phyloP scores from a whole-genome alignment of 2,888 invertebrate species.

The Eupithecia inturbata region DNA sequence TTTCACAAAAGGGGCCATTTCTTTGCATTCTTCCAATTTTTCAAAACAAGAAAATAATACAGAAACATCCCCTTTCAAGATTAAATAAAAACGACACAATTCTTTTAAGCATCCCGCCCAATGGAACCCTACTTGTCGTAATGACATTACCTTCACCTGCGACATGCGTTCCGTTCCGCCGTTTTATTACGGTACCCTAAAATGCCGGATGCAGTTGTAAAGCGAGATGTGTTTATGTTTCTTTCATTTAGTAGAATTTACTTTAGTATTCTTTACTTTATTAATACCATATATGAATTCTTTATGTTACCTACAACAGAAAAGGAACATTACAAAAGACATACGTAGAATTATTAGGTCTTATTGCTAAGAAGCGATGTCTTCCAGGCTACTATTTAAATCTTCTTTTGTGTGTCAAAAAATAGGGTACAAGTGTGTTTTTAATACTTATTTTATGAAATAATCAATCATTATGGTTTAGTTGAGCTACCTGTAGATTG shows the following conservation, averaged over 20 bases:
- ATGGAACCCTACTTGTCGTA: constrained; percentile 38
- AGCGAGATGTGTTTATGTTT: constrained; percentile 17
- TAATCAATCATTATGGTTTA: too few species aligned
- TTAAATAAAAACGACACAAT: constrained; percentile 43
- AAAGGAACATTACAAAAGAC: neutral
- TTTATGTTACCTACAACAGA: neutral
- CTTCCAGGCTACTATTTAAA: neutral
- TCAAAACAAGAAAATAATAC: constrained; percentile 6
- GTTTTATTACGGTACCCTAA: constrained; percentile 38
- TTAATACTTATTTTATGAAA: neutral
- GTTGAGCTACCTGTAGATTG: too few species aligned
- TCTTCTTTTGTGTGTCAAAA: neutral
- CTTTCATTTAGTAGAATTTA: neutral
- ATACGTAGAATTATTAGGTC: too few species aligned
- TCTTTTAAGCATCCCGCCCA: constrained; percentile 32
- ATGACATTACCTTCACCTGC: constrained; percentile 44
- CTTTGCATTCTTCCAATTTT: neutral
- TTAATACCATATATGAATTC: neutral
- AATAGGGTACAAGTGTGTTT: neutral
- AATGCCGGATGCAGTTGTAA: constrained; percentile 20
- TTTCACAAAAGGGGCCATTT: neutral
- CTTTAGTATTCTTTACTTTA: neutral
- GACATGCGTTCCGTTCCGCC: constrained; percentile 36
- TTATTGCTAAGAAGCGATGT: neutral
- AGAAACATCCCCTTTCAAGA: constrained; percentile 34